These are phyloP conservation scores for Engraulis encrasicolus DNA, from an alignment of 2,113 vertebrate species.

Conservation along the genomic window DNA sequence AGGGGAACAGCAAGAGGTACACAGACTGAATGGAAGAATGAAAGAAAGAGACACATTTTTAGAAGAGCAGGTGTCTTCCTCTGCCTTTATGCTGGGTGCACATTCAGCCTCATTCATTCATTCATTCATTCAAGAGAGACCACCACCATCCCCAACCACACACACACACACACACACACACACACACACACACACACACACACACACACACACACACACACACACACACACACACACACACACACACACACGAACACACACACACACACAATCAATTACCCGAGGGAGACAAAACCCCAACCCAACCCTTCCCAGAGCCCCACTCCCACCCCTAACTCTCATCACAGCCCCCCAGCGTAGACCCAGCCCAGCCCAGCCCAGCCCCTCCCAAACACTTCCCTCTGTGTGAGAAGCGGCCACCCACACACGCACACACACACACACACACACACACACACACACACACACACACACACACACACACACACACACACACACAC, in stretches of 20 bases:
- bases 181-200: too few relatives aligned
- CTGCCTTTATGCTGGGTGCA: background rate
- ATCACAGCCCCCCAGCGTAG: too few relatives aligned
- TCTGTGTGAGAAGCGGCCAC: conserved; percentile 81
- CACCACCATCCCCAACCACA: conserved; percentile 49
- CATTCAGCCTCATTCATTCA: conserved; percentile 15
- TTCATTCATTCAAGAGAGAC: too few relatives aligned
- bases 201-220: too few relatives aligned
- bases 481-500: too few relatives aligned
- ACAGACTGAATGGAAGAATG: background rate
- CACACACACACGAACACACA: too few relatives aligned
- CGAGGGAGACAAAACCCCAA: conserved; percentile 51
- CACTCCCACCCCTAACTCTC: too few relatives aligned
- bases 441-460: too few relatives aligned
- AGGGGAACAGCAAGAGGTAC: background rate
- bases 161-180: too few relatives aligned
- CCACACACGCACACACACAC: too few relatives aligned
- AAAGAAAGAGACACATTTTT: background rate
- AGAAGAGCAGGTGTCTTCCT: background rate
- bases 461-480: too few relatives aligned
- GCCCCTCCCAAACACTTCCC: conserved; percentile 65
- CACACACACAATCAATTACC: conserved; percentile 72
- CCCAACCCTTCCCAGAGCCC: conserved; percentile 41
- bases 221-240: too few relatives aligned
- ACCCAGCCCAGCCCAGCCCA: conserved; percentile 44